phyloP scores from a whole-genome alignment of 2,797 vertebrate genomes.

The Leptatherina wallacei region DNA sequence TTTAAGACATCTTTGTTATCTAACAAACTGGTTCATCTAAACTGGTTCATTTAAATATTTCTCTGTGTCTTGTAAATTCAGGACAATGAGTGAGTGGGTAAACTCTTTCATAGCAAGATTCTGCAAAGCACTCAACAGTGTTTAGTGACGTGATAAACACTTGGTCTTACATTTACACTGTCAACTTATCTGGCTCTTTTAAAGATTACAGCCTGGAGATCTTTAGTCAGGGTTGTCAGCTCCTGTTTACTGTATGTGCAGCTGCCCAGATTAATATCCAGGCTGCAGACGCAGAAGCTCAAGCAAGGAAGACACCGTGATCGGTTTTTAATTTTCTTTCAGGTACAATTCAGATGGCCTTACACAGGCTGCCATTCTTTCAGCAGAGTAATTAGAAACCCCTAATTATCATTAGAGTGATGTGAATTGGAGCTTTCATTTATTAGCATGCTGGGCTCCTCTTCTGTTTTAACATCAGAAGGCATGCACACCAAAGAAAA shows the following conservation, averaged over 20 bases:
- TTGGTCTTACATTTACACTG: conserved; percentile 73
- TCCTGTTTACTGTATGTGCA: conserved; percentile 64
- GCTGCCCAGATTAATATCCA: conserved; percentile 66
- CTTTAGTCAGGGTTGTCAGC: conserved; percentile 77
- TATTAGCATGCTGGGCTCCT: conserved; percentile 69
- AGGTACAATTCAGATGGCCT: conserved; percentile 75
- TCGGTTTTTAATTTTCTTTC: conserved; percentile 65
- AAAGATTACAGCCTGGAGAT: conserved; percentile 70
- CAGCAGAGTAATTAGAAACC: conserved; percentile 71
- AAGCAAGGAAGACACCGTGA: conserved; percentile 57
- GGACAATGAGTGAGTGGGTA: conserved; percentile 11
- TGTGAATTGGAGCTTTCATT: conserved; percentile 66
- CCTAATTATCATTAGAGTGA: conserved; percentile 78
- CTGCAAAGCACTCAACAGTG: background rate
- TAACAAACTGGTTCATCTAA: too few relatives aligned
- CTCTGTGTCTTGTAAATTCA: background rate
- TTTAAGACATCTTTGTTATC: too few relatives aligned
- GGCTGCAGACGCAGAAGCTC: conserved; percentile 40
- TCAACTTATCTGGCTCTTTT: conserved; percentile 69
- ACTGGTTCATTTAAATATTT: background rate
- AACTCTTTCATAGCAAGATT: conserved; percentile 1
- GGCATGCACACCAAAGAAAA: conserved; percentile 42
- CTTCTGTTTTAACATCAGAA: conserved; percentile 73
- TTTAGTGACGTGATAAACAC: conserved; percentile 41
- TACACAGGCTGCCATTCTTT: conserved; percentile 73